phyloP scores from a whole-genome alignment of 2,888 invertebrate species.

The Notocelia uddmanniana region DNA sequence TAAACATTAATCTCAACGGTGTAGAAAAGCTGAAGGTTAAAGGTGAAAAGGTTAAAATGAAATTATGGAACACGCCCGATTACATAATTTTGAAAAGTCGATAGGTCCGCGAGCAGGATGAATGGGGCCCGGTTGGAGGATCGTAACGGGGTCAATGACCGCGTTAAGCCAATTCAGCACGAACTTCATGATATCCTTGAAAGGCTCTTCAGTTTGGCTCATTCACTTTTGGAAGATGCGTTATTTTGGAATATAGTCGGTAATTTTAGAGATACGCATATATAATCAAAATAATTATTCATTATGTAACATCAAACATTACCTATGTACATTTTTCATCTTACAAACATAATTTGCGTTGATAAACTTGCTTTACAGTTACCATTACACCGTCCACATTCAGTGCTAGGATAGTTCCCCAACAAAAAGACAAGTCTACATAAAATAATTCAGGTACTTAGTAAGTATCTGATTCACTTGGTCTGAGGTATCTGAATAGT shows the following conservation, averaged over 20 bases:
- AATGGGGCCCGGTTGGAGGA: conserved; percentile 33
- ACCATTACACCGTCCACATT: too few species aligned
- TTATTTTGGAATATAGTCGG: neutral
- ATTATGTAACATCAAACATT: too few species aligned
- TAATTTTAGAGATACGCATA: neutral
- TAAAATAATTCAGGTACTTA: too few species aligned
- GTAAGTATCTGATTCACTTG: too few species aligned
- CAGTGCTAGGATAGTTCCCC: too few species aligned
- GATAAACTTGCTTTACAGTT: too few species aligned
- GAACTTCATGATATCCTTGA: conserved; percentile 29
- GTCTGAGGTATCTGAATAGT: too few species aligned
- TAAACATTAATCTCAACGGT: conserved; percentile 20
- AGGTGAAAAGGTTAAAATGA: conserved; percentile 15
- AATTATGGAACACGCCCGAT: conserved; percentile 30
- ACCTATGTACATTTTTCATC: too few species aligned
- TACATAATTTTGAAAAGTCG: conserved; percentile 47
- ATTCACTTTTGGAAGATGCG: neutral
- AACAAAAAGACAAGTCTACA: too few species aligned
- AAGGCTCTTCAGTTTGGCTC: conserved; percentile 16
- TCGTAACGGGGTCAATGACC: conserved; percentile 37
- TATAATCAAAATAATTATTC: too few species aligned
- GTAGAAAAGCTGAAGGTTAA: conserved; percentile 1
- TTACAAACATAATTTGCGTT: too few species aligned
- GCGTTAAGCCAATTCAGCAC: conserved; percentile 24
- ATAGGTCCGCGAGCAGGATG: conserved; percentile 40